Conservation (phyloP, 2,888 invertebrate species). For the Apantesis nais region DNA sequence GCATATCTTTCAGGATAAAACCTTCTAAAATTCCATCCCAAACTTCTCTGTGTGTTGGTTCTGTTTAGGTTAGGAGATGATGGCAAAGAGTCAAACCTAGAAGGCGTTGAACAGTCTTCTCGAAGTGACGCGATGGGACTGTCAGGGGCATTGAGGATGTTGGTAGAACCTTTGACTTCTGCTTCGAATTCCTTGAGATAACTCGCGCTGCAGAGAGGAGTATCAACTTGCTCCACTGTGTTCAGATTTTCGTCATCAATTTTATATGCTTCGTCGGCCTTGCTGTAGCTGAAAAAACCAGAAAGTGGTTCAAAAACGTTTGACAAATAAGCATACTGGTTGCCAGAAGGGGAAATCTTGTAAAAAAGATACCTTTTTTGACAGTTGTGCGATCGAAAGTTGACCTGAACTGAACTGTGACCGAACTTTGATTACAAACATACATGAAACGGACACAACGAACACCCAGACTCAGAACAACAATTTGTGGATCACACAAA, state of each 20-base stretch:
- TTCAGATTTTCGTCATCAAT: slow-evolving; percentile 88
- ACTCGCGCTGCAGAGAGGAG: slow-evolving; percentile 92
- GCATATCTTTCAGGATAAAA: slow-evolving; percentile 63
- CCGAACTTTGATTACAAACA: no score
- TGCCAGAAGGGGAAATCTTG: no score
- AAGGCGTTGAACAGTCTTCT: slow-evolving; percentile 59
- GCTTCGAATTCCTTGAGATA: slow-evolving; percentile 82
- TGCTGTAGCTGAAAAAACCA: slow-evolving; percentile 78
- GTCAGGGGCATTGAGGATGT: slow-evolving; percentile 59
- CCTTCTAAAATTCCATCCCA: slow-evolving; percentile 73
- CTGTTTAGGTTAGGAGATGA: slow-evolving; percentile 65
- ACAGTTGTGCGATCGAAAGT: no score
- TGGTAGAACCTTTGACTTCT: slow-evolving; percentile 68
- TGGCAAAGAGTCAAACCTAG: slow-evolving; percentile 59
- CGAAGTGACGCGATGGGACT: slow-evolving; percentile 61
- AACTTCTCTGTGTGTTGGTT: slow-evolving; percentile 68
- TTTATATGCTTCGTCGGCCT: slow-evolving; percentile 83
- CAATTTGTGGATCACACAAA: no score
- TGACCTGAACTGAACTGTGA: no score
- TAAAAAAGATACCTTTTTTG: no score
- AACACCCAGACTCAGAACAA: no score
- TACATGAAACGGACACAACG: no score
- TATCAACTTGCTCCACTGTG: slow-evolving; percentile 87
- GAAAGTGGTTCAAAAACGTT: background rate
- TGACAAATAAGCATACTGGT: no score